These are phyloP conservation scores for Stenolophus ochropezus DNA, from an alignment of 2,888 invertebrate genomes.

Conservation along the genomic window DNA sequence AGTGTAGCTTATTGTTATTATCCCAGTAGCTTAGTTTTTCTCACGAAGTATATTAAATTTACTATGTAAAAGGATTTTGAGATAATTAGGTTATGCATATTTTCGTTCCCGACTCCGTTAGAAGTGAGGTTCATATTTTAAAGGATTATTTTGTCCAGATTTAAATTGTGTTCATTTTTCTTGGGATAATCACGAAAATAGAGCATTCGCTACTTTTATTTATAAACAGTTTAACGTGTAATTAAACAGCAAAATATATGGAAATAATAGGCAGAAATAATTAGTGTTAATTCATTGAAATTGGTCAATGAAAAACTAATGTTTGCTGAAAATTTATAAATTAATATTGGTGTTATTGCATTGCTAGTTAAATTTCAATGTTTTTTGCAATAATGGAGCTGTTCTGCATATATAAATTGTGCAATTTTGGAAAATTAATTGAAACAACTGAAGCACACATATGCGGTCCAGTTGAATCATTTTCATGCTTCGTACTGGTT, in stretches of 20 bases:
- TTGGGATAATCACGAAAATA: neutral
- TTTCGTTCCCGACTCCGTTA: neutral
- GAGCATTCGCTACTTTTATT: neutral
- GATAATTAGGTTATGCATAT: constrained; percentile 34
- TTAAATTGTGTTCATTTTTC: neutral
- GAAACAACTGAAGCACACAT: neutral
- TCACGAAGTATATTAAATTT: constrained; percentile 36
- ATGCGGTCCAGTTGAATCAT: neutral
- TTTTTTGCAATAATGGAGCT: neutral
- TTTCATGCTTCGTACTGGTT: neutral
- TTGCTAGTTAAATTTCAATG: neutral
- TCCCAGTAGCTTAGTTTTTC: neutral
- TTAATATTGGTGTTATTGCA: neutral
- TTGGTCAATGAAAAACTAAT: neutral
- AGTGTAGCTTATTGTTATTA: too few relatives aligned
- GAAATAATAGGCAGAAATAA: neutral
- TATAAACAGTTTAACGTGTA: neutral
- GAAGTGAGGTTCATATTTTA: neutral
- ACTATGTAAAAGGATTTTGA: neutral
- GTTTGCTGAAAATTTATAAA: neutral
- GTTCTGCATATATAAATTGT: neutral
- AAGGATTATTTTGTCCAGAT: constrained; percentile 12
- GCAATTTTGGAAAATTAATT: neutral
- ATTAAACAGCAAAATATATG: neutral
- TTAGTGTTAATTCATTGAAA: neutral